Percentiles rank a stretch among this genome's conserved stretches.
These are phyloP conservation scores for Dioctria rufipes DNA, from an alignment of 2,888 invertebrate species.

Conservation along the genomic window DNA sequence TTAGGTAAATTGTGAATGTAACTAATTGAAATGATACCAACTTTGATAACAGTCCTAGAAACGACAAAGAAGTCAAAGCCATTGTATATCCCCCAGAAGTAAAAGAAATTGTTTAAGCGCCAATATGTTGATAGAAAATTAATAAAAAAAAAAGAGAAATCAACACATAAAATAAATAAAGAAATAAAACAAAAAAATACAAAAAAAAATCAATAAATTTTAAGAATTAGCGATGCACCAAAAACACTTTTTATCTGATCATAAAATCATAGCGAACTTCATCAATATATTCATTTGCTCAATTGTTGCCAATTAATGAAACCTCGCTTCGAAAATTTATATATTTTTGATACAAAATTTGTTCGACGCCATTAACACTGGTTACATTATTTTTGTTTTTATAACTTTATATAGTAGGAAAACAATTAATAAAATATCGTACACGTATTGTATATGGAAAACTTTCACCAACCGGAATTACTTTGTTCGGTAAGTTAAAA, in stretches of 20 bases:
- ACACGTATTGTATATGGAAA: too few relatives aligned
- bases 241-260: slow-evolving; percentile 32
- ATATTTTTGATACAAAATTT: slow-evolving; percentile 6
- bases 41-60: slow-evolving; percentile 39
- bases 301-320: slow-evolving; percentile 5
- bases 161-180: slow-evolving; percentile 7
- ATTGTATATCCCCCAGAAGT: slow-evolving; percentile 50
- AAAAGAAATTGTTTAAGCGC: slow-evolving; percentile 22
- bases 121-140: slow-evolving; percentile 24
- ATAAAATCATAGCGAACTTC: slow-evolving; percentile 26
- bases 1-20: slow-evolving; percentile 35
- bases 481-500: too few relatives aligned
- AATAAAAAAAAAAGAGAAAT: not conserved
- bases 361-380: slow-evolving; percentile 1
- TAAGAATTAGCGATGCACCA: slow-evolving; percentile 41
- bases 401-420: not conserved
- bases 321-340: slow-evolving; percentile 2
- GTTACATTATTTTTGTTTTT: not conserved
- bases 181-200: slow-evolving; percentile 2
- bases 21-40: slow-evolving; percentile 36
- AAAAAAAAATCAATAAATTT: slow-evolving; percentile 12
- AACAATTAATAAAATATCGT: too few relatives aligned
- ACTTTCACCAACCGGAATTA: too few relatives aligned
- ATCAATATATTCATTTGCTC: slow-evolving; percentile 9
- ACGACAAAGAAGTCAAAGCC: slow-evolving; percentile 39